Base-by-base conservation (phyloP, 2,113 vertebrate genomes). In the Alligator mississippiensis region DNA sequence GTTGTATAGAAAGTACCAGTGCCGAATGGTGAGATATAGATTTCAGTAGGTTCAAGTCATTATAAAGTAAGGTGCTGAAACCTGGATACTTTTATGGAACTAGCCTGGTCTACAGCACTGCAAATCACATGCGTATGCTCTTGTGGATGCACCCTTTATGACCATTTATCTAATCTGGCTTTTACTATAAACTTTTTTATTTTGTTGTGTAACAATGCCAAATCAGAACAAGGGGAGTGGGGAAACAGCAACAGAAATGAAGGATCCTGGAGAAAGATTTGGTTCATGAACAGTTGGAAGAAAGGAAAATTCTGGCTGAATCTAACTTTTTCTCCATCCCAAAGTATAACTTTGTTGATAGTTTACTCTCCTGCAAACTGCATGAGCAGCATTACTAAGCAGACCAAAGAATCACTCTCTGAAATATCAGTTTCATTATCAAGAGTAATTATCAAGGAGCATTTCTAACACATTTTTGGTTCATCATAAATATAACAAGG, bases 401-500 rank as follows among this genome's bases (percentile, higher is more conserved):
- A 47, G 87, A 79, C 27, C 25, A 64, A 82, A 81, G 55, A 91
- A 84, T 82, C 76, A 84, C 10, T 74, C 85, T 86, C 81, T 91
- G 81, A 81, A 92, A 63, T 84, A 95, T 77, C 4, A 76, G 80
- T 93, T 94, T 89, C 58, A 90, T 93, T 90, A 92, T 90, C 87
- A 84, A 76, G 13, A 80, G 5, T 86, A 93, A 94, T 86, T 89
- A 92, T 80, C 14, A 82, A 59, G 38, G 80, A 94, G 30, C 18
- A 24, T 89, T 62, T 89, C 91, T 92, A 85, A 92, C 58, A 61
- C 2, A 4, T 89, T 95, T 47, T 93, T 91, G 9, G 22, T 93
- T 88, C 62, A 78, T 96, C 81, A 83, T 95, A 90, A 95, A 92
- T 94, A 90, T 87, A 82, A 16, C 15, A 90, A 89, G n/a, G 16